Base-by-base conservation (phyloP, 2,888 invertebrate species). In the Adineta ricciae region DNA sequence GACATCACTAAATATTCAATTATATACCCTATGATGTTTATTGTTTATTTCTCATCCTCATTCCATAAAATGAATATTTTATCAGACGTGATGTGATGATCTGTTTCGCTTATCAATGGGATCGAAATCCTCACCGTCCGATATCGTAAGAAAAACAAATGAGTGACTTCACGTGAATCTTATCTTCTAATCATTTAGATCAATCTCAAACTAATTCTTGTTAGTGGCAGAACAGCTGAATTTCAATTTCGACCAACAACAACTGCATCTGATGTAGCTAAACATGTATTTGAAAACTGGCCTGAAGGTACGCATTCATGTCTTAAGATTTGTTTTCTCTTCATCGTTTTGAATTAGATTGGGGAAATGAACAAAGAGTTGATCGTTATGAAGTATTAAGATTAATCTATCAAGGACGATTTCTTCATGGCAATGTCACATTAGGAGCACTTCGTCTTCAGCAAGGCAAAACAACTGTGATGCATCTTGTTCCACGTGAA, bases 401-500 rank as follows among this genome's bases (percentile, higher is more conserved):
- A 91, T 94, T 99, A 91, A 99, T 99, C 91, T 99, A 98, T 93
- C 99, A 99, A 93, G 99, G 99, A 88, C 94, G 99, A 90, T 99
- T 98, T 93, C 93, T 98, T 90, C 98, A 98, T 93, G 97, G 97
- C 92, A 97, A 97, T 92, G 98, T 98, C 91, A 97, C 97, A 90
- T 93, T 97, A 91, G 96, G 88, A 91, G 98, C 98, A 89, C 93
- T 99, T 90, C 96, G 97, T 90, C 93, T 99, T 92, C 96, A 96
- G 88, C 93, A 95, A 89, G 97, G 97, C 88, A 97, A 96, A 92
- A 98, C 97, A 90, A 97, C 97, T 90, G 98, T 99, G 91, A 99
- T 99, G 98, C 99, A 99, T 93, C 94, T 99, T 90, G 98, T 99
- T 91, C 97, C 98, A 88, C 93, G 98, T 92, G 99, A 99, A 92